Base-by-base conservation (phyloP, 2,113 vertebrate genomes). In the Suncus etruscus region DNA sequence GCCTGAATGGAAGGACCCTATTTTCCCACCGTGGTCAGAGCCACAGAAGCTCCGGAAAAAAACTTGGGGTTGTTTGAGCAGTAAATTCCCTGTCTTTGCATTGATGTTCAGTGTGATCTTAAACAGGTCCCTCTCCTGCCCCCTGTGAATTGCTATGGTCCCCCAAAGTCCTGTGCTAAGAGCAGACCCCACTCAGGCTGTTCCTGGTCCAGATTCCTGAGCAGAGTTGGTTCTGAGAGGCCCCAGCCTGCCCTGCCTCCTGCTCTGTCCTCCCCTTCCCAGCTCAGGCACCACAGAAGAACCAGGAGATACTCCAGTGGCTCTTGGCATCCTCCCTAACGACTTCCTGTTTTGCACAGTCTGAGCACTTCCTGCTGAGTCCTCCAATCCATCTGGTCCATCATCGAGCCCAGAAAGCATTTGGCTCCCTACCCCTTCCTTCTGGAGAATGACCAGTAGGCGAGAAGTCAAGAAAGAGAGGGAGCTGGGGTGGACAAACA, bases 321-420 rank as follows among this genome's bases (percentile, higher is more conserved):
- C 20, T 27, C 63, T 65, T 65, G 63, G 63, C 63, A 24, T 22
- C 8, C 63, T 65, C 63, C 25, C 63, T 65, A 27, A 22, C 8
- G 22, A 65, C 63, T 65, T 93, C 72, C 93, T 90, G 75, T 87
- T 90, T 90, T 82, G 73, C 81, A 75, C 54, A 70, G 32, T 58
- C 25, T 22, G 1, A 16, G 15, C 4, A 61, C 79, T 69, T 95
- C 89, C 86, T 82, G 65, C 25, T 50, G 32, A 29, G 63, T 70
- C 48, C 72, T 77, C 50, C 88, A 81, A 39, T 12, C 16, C 75
- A 70, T 32, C 31, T n/a, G 70, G 16, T 48, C 70, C 65, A 58
- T 66, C 79, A n/a, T 0, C 20, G 50, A 39, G 58, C 32, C 51
- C 68, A 72, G 72, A 51, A 83, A 54, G 65, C 14, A 63, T 25